These are phyloP conservation scores for Actenoides hombroni DNA, from an alignment of 2,113 vertebrate genomes.

Conservation along the genomic window DNA sequence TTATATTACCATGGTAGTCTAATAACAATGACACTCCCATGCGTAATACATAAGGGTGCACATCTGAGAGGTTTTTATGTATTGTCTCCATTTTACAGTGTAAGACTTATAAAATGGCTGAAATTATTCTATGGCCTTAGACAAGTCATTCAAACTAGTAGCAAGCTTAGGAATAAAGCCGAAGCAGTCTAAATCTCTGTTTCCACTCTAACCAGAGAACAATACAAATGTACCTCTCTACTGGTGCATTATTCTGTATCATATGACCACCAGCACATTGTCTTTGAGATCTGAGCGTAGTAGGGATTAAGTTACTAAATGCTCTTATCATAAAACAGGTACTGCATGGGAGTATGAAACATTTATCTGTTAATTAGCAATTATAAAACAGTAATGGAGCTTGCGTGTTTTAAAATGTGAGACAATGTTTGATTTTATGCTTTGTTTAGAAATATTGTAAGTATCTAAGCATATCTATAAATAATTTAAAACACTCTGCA, in stretches of 20 bases:
- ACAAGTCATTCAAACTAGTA: not conserved
- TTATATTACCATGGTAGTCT: not conserved
- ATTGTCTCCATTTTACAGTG: not conserved
- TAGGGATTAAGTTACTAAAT: conserved; percentile 35
- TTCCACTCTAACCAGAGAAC: not conserved
- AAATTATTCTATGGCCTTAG: not conserved
- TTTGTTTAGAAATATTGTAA: not conserved
- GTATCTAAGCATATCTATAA: not conserved
- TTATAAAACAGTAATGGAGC: conserved; percentile 20
- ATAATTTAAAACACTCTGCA: not conserved
- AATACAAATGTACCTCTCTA: not conserved
- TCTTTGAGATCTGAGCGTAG: not conserved
- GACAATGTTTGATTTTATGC: not conserved
- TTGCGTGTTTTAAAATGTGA: conserved; percentile 2
- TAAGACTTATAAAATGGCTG: not conserved
- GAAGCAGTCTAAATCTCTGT: not conserved
- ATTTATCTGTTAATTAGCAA: conserved; percentile 57
- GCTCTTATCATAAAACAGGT: conserved; percentile 47
- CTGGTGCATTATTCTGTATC: not conserved
- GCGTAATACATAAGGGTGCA: not conserved
- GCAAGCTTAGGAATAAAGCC: not conserved
- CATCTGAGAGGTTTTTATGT: not conserved
- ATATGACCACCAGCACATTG: not conserved
- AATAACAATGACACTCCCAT: not conserved
- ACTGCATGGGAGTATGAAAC: conserved; percentile 50